These are phyloP conservation scores for Augiades crinisus DNA, from an alignment of 2,888 invertebrate species.

Conservation along the genomic window DNA sequence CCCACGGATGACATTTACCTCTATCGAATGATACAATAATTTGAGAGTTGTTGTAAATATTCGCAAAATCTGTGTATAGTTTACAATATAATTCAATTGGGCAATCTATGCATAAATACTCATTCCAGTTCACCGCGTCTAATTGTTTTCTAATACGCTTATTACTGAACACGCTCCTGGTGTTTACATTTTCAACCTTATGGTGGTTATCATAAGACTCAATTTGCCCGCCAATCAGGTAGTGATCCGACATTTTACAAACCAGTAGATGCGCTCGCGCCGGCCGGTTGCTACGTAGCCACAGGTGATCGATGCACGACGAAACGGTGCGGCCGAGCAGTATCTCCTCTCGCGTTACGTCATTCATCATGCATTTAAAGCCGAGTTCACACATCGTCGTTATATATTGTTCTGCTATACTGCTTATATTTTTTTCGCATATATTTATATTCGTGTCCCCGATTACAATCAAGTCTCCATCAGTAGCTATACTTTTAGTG, in stretches of 20 bases:
- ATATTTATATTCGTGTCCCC: slow-evolving; percentile 4
- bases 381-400: slow-evolving; percentile 9
- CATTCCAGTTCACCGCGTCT: neutral
- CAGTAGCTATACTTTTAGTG: neutral
- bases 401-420: neutral
- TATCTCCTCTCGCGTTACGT: slow-evolving; percentile 17
- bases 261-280: slow-evolving; percentile 7
- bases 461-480: neutral
- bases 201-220: neutral
- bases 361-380: slow-evolving; percentile 6
- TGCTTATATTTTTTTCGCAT: neutral
- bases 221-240: slow-evolving; percentile 5
- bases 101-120: neutral
- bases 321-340: slow-evolving; percentile 4
- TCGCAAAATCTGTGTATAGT: too few species aligned
- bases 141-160: neutral
- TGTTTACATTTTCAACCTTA: neutral
- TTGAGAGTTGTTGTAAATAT: too few species aligned
- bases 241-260: slow-evolving; percentile 22
- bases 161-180: neutral
- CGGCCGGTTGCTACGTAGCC: slow-evolving; percentile 10
- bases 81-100: slow-evolving; percentile 1
- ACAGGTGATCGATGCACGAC: slow-evolving; percentile 27
- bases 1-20: too few species aligned
- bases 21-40: too few species aligned